Conservation (phyloP, 2,797 vertebrate species). For the Catostomus latipinnis region DNA sequence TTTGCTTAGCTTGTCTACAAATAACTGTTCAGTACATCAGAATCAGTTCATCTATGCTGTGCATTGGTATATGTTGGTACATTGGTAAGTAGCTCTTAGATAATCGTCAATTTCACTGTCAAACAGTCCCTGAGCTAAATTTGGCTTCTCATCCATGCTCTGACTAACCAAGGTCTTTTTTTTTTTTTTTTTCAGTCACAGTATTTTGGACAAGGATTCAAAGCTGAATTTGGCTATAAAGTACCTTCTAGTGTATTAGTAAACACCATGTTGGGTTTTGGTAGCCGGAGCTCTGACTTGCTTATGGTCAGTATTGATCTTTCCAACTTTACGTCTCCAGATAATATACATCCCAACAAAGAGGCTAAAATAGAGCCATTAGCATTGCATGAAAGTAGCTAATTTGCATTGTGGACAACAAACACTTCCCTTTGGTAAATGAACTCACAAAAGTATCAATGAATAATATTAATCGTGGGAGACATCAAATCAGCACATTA, state of each 20-base stretch:
- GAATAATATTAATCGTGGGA: conserved; percentile 60
- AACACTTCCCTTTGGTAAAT: conserved; percentile 46
- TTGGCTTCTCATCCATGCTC: too few relatives aligned
- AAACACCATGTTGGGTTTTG: too few relatives aligned
- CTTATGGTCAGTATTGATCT: conserved; percentile 23
- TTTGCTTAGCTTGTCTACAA: not conserved
- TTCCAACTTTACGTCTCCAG: not conserved
- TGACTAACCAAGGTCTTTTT: too few relatives aligned
- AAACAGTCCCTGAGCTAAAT: too few relatives aligned
- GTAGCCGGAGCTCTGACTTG: too few relatives aligned
- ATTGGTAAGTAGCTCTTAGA: too few relatives aligned
- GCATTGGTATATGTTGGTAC: conserved; percentile 25
- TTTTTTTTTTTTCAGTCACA: too few relatives aligned
- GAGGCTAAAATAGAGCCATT: conserved; percentile 37
- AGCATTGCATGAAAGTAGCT: conserved; percentile 60
- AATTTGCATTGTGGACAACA: conserved; percentile 59
- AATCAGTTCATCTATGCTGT: conserved; percentile 16
- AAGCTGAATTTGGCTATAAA: too few relatives aligned
- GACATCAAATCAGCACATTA: conserved; percentile 63
- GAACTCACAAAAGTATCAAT: conserved; percentile 52
- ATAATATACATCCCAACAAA: conserved; percentile 31
- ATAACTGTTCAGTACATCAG: not conserved
- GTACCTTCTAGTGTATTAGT: too few relatives aligned
- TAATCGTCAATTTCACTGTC: not conserved
- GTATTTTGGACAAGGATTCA: too few relatives aligned